These are phyloP conservation scores for Microchrysa polita DNA, from an alignment of 2,888 invertebrate genomes.

Conservation along the genomic window DNA sequence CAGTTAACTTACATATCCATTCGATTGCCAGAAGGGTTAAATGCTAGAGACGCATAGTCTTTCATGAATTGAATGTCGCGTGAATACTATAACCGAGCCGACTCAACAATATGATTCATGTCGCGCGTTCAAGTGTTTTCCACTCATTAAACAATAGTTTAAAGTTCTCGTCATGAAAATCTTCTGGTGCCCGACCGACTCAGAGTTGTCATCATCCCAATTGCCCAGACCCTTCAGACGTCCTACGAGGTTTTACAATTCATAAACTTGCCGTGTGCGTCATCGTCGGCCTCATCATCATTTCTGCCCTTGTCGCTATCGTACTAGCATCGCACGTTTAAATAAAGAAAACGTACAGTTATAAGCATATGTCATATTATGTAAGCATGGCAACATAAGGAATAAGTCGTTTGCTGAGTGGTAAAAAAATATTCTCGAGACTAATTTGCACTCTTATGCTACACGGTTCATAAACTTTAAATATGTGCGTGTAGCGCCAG, in stretches of 20 bases:
- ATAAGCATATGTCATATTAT: not conserved
- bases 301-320: not conserved
- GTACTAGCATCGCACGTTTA: not conserved
- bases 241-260: no score
- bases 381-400: no score
- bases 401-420: not conserved
- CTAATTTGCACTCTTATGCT: constrained; percentile 16
- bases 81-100: not conserved
- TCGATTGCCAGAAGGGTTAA: no score
- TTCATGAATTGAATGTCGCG: not conserved
- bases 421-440: not conserved
- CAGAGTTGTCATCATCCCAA: no score
- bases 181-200: not conserved
- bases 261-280: no score
- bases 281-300: no score
- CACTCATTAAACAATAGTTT: constrained; percentile 6
- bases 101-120: not conserved
- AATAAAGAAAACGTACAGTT: not conserved
- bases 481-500: constrained; percentile 14
- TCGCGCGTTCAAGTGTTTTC: not conserved
- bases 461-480: constrained; percentile 14
- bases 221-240: no score
- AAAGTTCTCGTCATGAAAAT: not conserved
- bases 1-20: no score
- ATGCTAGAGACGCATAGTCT: not conserved